Conservation (phyloP, 2,113 vertebrate species). For the Xiphophorus maculatus region DNA sequence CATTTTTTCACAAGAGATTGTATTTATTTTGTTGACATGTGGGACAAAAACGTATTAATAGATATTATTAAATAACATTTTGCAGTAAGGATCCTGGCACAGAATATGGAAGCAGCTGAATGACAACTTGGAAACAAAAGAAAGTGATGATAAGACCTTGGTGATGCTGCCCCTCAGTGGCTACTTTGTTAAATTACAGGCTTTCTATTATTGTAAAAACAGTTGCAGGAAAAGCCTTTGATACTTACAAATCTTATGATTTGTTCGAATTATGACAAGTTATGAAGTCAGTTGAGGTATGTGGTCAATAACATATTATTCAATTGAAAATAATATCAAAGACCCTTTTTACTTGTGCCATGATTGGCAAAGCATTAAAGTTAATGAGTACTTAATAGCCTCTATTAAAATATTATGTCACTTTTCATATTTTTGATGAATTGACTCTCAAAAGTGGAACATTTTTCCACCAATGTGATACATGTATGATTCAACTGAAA, state of each 20-base stretch:
- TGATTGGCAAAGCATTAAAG: not conserved
- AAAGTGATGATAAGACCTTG: not conserved
- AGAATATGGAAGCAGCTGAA: not conserved
- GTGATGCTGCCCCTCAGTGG: constrained; percentile 32
- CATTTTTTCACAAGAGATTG: not conserved
- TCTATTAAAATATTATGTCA: too few species aligned
- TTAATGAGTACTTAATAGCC: too few species aligned
- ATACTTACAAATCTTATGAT: not conserved
- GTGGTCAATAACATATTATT: not conserved
- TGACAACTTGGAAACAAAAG: not conserved
- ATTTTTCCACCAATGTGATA: too few species aligned
- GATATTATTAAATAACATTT: too few species aligned
- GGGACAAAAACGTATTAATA: too few species aligned
- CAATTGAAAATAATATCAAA: not conserved
- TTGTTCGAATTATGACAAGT: not conserved
- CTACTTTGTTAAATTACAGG: constrained; percentile 1
- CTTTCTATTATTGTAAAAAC: not conserved
- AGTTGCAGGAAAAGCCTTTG: not conserved
- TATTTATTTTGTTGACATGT: not conserved
- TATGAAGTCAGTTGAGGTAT: not conserved
- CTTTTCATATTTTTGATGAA: not conserved
- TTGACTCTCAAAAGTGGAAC: not conserved
- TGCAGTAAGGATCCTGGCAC: not conserved
- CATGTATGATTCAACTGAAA: not conserved
- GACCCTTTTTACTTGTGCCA: not conserved